Evolutionary conservation across 2,113 vertebrate genomes (phyloP).

Genomic region (Muntiacus muntjak): DNA sequence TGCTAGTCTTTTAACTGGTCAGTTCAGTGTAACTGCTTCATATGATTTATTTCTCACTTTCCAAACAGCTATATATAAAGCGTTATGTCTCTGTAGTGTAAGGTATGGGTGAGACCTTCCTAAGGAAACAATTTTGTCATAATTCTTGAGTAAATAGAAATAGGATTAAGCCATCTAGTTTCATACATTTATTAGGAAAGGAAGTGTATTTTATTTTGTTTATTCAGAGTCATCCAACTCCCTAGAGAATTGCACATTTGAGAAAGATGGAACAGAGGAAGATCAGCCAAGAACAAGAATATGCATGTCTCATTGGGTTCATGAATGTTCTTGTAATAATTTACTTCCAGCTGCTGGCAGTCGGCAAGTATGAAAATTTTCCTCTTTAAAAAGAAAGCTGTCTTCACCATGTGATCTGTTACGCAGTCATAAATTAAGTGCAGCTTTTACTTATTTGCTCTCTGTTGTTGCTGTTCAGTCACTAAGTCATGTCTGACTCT

Average conservation of each 20-base stretch:
- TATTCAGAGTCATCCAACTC: constrained; percentile 42
- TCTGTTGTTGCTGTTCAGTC: neutral
- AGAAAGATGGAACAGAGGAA: neutral
- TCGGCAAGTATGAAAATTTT: constrained; percentile 14
- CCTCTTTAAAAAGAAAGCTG: neutral
- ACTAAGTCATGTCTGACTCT: neutral
- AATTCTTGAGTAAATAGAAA: constrained; percentile 53
- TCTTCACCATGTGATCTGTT: constrained; percentile 37
- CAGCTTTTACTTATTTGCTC: constrained; percentile 31
- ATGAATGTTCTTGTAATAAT: constrained; percentile 36
- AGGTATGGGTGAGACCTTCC: neutral
- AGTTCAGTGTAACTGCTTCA: neutral
- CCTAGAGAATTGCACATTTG: constrained; percentile 30
- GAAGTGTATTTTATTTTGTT: constrained; percentile 23
- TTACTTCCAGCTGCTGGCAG: constrained; percentile 46
- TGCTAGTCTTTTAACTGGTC: neutral
- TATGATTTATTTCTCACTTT: constrained; percentile 9
- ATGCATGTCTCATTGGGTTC: constrained; percentile 54
- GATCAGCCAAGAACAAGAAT: constrained; percentile 67
- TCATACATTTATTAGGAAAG: constrained; percentile 49
- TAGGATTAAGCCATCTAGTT: constrained; percentile 24
- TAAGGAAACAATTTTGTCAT: constrained; percentile 15
- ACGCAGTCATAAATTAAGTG: neutral
- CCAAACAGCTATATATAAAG: neutral
- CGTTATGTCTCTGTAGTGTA: neutral